Evolutionary conservation across 2,888 invertebrate genomes (phyloP).

Genomic region (Aproaerema taeniolella): DNA sequence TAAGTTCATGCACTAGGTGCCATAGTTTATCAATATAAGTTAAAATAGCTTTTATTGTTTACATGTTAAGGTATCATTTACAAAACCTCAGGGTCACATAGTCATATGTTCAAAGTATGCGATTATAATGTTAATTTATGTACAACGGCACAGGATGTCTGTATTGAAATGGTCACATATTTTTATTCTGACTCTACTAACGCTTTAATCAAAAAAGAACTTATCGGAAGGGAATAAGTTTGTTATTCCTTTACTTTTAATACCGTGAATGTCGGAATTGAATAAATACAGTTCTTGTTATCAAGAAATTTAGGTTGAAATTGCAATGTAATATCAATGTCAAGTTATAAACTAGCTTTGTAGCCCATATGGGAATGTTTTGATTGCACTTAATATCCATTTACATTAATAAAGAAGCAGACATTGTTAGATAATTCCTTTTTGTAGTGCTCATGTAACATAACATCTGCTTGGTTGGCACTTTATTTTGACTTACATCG

Average conservation of each 20-base stretch:
- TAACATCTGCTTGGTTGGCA: neutral
- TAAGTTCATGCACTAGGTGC: too few relatives aligned
- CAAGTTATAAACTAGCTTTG: slow-evolving; percentile 12
- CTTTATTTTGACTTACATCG: too few relatives aligned
- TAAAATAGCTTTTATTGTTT: neutral
- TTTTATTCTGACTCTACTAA: slow-evolving; percentile 5
- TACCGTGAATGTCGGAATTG: too few relatives aligned
- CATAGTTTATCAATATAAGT: neutral
- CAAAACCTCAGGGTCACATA: neutral
- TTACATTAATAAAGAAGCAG: slow-evolving; percentile 45
- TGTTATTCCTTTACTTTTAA: neutral
- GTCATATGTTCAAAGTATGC: slow-evolving; percentile 29
- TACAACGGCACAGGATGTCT: slow-evolving; percentile 32
- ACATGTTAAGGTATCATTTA: too few relatives aligned
- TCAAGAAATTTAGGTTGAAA: too few relatives aligned
- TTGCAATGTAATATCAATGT: too few relatives aligned
- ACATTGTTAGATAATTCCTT: slow-evolving; percentile 44
- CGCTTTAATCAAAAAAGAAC: neutral
- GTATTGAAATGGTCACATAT: slow-evolving; percentile 15
- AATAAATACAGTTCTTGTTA: too few relatives aligned
- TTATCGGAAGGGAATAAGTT: neutral
- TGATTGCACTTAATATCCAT: slow-evolving; percentile 30
- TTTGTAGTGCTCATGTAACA: slow-evolving; percentile 28
- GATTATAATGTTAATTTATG: slow-evolving; percentile 57
- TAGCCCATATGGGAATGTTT: slow-evolving; percentile 23